phyloP scores from a whole-genome alignment of 1,140 invertebrate genomes.

The Drosophila repletoides region DNA sequence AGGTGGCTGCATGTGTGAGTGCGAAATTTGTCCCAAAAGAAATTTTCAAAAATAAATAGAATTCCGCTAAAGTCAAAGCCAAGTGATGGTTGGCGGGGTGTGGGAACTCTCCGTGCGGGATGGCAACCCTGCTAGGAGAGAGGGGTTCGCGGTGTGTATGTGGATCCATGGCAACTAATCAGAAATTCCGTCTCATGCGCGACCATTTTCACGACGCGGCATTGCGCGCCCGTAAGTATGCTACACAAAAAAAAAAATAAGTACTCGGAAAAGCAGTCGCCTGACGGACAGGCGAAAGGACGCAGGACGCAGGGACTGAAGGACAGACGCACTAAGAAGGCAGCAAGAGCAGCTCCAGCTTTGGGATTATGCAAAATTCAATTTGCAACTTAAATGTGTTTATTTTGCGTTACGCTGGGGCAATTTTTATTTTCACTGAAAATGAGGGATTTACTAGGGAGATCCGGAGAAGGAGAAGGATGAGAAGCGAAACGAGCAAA shows the following conservation, averaged over 20 bases:
- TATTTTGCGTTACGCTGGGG: constrained; percentile 81
- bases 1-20: constrained; percentile 38
- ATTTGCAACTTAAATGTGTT: constrained; percentile 82
- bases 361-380: constrained; percentile 81
- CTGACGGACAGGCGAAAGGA: background rate
- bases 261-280: constrained; percentile 26
- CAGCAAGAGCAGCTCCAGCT: constrained; percentile 32
- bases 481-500: background rate
- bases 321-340: constrained; percentile 5
- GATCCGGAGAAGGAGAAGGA: background rate
- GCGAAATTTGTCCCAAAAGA: constrained; percentile 59
- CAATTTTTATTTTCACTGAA: constrained; percentile 81
- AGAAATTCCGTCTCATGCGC: constrained; percentile 79
- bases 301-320: background rate
- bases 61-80: constrained; percentile 76
- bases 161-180: constrained; percentile 74
- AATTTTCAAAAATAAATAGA: constrained; percentile 79
- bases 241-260: constrained; percentile 37
- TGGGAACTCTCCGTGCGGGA: background rate
- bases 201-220: constrained; percentile 49
- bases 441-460: constrained; percentile 71
- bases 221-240: no score
- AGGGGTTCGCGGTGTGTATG: constrained; percentile 1
- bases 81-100: constrained; percentile 41
- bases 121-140: background rate